A percentile compares a stretch with the other conserved stretches of the same genome.
Evolutionary conservation across 2,888 invertebrate species (phyloP).

Genomic region (Agrochola circellaris): DNA sequence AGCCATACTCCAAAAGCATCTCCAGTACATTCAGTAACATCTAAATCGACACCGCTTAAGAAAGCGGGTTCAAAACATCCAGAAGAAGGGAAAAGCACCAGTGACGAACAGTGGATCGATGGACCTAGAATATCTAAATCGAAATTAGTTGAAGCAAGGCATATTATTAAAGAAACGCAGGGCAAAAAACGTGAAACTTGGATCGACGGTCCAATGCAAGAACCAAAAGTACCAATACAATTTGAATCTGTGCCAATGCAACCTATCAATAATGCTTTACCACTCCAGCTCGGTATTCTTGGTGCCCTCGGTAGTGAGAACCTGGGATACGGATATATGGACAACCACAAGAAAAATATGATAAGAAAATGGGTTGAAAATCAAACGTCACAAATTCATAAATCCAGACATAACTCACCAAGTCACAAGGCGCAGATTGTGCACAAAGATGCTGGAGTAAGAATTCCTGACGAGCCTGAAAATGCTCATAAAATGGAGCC

Average conservation of each 20-base stretch:
- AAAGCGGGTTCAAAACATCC: constrained; percentile 86
- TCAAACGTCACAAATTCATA: constrained; percentile 95
- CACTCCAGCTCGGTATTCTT: constrained; percentile 85
- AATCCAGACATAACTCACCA: constrained; percentile 91
- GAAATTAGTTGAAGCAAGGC: constrained; percentile 95
- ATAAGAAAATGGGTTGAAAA: constrained; percentile 98
- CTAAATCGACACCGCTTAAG: constrained; percentile 90
- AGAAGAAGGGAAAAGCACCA: constrained; percentile 87
- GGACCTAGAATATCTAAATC: constrained; percentile 97
- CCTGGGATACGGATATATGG: constrained; percentile 96
- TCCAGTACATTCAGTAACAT: constrained; percentile 85
- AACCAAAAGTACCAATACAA: constrained; percentile 87
- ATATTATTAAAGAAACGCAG: constrained; percentile 94
- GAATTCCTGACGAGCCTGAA: constrained; percentile 78
- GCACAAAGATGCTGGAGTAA: constrained; percentile 76
- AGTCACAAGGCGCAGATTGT: constrained; percentile 78
- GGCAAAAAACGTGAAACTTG: constrained; percentile 97
- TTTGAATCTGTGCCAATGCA: constrained; percentile 92
- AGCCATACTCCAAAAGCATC: constrained; percentile 90
- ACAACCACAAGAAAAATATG: constrained; percentile 97
- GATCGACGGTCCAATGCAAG: constrained; percentile 98
- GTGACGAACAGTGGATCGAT: constrained; percentile 99
- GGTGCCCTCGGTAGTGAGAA: constrained; percentile 87
- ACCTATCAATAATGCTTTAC: constrained; percentile 81
- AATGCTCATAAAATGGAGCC: constrained; percentile 85